These are phyloP conservation scores for Tenualosa thibaudeaui DNA, from an alignment of 2,797 vertebrate species.

Conservation along the genomic window DNA sequence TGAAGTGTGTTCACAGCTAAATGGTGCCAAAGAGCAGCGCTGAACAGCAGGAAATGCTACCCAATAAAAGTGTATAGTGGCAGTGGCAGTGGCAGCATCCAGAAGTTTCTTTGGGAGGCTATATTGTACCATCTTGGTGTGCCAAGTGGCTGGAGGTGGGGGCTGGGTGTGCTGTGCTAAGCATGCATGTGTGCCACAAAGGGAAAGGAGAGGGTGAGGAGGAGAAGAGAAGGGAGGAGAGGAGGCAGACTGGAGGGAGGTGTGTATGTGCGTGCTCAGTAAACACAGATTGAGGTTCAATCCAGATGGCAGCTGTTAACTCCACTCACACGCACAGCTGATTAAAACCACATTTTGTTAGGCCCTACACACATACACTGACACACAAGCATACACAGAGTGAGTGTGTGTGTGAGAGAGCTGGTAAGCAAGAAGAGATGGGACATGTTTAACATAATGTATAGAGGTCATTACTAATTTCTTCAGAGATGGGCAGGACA, in stretches of 20 bases:
- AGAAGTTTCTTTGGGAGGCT: slow-evolving; percentile 30
- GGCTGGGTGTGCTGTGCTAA: neutral
- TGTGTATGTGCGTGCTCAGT: slow-evolving; percentile 64
- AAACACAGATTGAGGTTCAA: slow-evolving; percentile 74
- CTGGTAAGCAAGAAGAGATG: neutral
- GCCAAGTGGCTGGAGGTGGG: slow-evolving; percentile 49
- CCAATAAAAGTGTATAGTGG: neutral
- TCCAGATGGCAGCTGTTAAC: slow-evolving; percentile 83
- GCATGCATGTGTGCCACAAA: slow-evolving; percentile 37
- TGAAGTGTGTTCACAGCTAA: neutral
- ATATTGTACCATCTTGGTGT: slow-evolving; percentile 57
- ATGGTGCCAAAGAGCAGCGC: neutral
- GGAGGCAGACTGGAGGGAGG: slow-evolving; percentile 43
- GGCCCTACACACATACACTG: slow-evolving; percentile 65
- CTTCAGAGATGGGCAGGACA: neutral
- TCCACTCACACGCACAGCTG: slow-evolving; percentile 78
- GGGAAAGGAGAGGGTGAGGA: slow-evolving; percentile 39
- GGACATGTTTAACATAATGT: slow-evolving; percentile 6
- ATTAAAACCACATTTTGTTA: slow-evolving; percentile 79
- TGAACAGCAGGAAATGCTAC: neutral
- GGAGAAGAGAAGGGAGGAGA: slow-evolving; percentile 41
- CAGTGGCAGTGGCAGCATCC: neutral
- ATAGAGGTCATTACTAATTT: slow-evolving; percentile 1
- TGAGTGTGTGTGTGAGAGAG: slow-evolving; percentile 22
- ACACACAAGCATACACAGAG: slow-evolving; percentile 53